phyloP scores from a whole-genome alignment of 2,113 vertebrate species.

The Callopanchax toddi region DNA sequence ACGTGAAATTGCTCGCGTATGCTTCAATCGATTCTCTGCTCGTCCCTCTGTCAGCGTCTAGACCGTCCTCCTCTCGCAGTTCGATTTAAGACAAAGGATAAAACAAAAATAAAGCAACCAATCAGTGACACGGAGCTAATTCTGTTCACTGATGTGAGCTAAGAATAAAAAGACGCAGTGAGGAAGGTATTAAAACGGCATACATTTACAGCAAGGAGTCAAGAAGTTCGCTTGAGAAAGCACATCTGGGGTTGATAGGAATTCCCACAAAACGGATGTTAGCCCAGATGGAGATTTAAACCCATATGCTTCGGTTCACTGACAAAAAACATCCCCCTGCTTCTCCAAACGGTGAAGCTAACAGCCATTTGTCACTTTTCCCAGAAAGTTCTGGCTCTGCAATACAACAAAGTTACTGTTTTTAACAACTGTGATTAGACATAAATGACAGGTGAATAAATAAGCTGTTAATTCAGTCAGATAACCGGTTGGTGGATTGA shows the following conservation, averaged over 20 bases:
- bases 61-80: conserved; percentile 21
- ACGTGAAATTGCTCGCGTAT: conserved; percentile 60
- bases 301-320: background rate
- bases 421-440: no score
- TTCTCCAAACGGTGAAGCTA: conserved; percentile 13
- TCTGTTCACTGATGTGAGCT: background rate
- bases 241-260: conserved; percentile 7
- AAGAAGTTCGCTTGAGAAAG: background rate
- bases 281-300: background rate
- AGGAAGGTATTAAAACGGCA: conserved; percentile 3
- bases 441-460: no score
- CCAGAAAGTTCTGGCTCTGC: background rate
- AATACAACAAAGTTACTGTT: no score
- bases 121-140: background rate
- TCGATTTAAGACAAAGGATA: conserved; percentile 11
- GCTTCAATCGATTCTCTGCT: conserved; percentile 52
- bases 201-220: background rate
- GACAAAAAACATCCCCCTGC: conserved; percentile 6
- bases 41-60: conserved; percentile 44
- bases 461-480: no score
- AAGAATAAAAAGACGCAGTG: background rate
- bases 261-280: background rate
- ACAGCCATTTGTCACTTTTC: conserved; percentile 3
- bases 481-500: no score
- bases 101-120: conserved; percentile 15